phyloP scores from a whole-genome alignment of 2,888 invertebrate genomes.

The Nomada flava region DNA sequence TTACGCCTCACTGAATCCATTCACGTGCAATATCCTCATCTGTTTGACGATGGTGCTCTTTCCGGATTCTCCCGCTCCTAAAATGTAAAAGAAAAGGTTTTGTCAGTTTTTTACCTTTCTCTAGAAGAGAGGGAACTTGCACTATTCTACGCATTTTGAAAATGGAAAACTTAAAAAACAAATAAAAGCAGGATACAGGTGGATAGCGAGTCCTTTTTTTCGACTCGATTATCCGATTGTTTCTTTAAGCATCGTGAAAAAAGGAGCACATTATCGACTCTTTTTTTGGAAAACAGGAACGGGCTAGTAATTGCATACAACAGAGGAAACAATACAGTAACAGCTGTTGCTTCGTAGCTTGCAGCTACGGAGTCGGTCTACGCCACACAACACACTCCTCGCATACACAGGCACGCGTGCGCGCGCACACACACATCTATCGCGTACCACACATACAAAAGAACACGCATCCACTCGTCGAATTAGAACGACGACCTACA shows the following conservation, averaged over 20 bases:
- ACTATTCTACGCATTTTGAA: neutral
- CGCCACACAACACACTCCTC: constrained; percentile 18
- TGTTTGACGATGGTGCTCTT: constrained; percentile 99
- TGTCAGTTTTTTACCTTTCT: neutral
- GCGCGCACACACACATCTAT: too few relatives aligned
- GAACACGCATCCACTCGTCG: constrained; percentile 52
- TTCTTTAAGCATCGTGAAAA: neutral
- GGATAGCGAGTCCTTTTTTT: neutral
- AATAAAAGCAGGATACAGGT: neutral
- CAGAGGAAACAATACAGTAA: constrained; percentile 73
- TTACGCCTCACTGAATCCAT: constrained; percentile 98
- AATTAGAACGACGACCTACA: constrained; percentile 72
- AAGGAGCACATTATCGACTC: neutral
- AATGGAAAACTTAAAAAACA: neutral
- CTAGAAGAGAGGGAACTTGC: neutral
- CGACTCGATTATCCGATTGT: neutral
- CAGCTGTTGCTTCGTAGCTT: constrained; percentile 75
- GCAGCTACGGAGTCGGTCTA: constrained; percentile 42
- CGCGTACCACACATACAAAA: neutral
- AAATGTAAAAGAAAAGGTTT: constrained; percentile 45
- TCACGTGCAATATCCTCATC: constrained; percentile 99
- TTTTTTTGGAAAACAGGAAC: constrained; percentile 16
- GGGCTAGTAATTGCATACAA: constrained; percentile 58
- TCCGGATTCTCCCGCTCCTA: constrained; percentile 98
- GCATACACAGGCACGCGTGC: too few relatives aligned